Conservation (phyloP, 2,888 invertebrate genomes). For the Drosophila dives region DNA sequence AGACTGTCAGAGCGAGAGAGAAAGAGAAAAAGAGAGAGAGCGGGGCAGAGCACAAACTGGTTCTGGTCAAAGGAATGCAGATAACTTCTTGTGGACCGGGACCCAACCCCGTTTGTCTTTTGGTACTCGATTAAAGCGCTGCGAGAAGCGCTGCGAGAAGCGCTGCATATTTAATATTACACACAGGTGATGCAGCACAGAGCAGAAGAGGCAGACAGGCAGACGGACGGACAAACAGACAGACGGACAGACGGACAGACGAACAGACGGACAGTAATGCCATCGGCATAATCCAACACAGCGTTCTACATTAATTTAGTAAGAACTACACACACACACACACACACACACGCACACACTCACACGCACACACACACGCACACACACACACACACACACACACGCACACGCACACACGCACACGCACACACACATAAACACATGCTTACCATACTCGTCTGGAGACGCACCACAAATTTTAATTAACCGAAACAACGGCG, state of each 20-base stretch:
- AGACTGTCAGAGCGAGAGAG: neutral
- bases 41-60: conserved; percentile 55
- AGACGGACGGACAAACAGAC: neutral
- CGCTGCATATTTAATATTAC: conserved; percentile 72
- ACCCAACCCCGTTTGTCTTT: conserved; percentile 27
- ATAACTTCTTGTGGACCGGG: conserved; percentile 60
- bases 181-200: conserved; percentile 41
- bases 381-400: conserved; percentile 19
- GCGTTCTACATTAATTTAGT: conserved; percentile 64
- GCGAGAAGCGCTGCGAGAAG: conserved; percentile 56
- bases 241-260: neutral
- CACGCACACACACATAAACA: neutral
- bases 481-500: conserved; percentile 78
- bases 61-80: conserved; percentile 72
- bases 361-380: conserved; percentile 24
- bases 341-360: neutral
- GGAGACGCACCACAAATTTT: conserved; percentile 73
- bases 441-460: conserved; percentile 16
- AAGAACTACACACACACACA: conserved; percentile 43
- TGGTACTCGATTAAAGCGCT: conserved; percentile 49
- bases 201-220: neutral
- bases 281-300: conserved; percentile 46
- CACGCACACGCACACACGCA: conserved; percentile 23
- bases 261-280: conserved; percentile 1
- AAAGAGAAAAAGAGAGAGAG: conserved; percentile 17